Base-by-base conservation (phyloP, 2,797 vertebrate species). In the Caiman crocodilus region DNA sequence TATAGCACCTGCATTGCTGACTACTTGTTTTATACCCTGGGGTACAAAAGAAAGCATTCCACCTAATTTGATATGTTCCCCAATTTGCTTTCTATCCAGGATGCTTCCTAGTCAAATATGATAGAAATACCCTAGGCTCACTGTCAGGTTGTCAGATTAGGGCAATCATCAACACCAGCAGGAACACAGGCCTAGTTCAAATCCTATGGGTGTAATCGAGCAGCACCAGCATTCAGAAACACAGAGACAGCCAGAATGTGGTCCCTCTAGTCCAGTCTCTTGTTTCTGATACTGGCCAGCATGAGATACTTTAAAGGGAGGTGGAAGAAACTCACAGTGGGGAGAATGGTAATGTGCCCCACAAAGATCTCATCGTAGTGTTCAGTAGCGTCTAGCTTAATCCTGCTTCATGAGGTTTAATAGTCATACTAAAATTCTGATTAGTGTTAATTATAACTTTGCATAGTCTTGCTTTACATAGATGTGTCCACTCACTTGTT, bases 221-320 rank as follows among this genome's bases (percentile, higher is more conserved):
- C 15, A 88, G 94, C 82, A 9, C 64, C 77, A 90, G 55, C 81
- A 84, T 76, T 71, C 89, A 91, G 92, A 96, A 96, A 96, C 92
- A 95, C 94, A 96, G 88, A 90, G 90, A 96, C 84, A 60, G 90
- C 93, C 96, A 94, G 87, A 92, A 95, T 88, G 87, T 95, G 83
- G 81, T 86, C 94, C 2, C 0, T 91, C 95, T 95, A 96, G 95
- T 96, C 93, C 85, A 73, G 21, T 50, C 42, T 50, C 23, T 42
- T 73, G 21, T 73, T 42, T 50, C 63, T 96, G 92, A 93, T 76
- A 95, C 32, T 14, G 6, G 50, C 6, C 7, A 50, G 23, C 35
- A 73, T 42, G 13, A 50, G 94, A 96, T 79, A 75, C 95, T 92
- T 92, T 25, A 87, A 79, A 84, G 77, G 83, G 95, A 95, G 93